These are phyloP conservation scores for Nomada ruficornis DNA, from an alignment of 2,888 invertebrate species.

Conservation along the genomic window DNA sequence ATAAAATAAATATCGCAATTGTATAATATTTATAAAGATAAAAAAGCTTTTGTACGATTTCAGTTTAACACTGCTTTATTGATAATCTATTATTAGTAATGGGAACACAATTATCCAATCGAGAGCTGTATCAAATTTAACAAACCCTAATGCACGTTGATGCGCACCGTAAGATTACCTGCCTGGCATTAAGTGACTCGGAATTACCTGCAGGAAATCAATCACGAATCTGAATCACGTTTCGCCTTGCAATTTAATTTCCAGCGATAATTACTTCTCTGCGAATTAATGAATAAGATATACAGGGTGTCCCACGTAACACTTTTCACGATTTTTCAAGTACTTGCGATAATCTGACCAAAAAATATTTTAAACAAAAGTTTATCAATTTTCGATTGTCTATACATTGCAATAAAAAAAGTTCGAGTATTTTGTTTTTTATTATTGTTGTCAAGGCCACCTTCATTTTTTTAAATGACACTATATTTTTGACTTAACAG, in stretches of 20 bases:
- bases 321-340: too few relatives aligned
- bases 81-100: background rate
- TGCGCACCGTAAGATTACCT: background rate
- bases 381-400: too few relatives aligned
- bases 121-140: constrained; percentile 14
- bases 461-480: too few relatives aligned
- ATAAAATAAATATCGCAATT: too few relatives aligned
- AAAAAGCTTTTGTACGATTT: background rate
- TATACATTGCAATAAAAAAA: too few relatives aligned
- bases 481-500: too few relatives aligned
- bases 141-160: constrained; percentile 22
- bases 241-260: background rate
- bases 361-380: too few relatives aligned
- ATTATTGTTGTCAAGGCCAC: too few relatives aligned
- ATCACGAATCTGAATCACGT: constrained; percentile 1
- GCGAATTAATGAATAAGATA: background rate
- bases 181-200: constrained; percentile 5
- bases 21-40: background rate
- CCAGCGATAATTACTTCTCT: background rate
- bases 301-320: too few relatives aligned
- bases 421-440: too few relatives aligned
- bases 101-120: background rate
- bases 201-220: background rate
- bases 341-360: too few relatives aligned
- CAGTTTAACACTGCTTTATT: background rate